Evolutionary conservation across 2,113 vertebrate genomes (phyloP).

Genomic region (Aix galericulata): DNA sequence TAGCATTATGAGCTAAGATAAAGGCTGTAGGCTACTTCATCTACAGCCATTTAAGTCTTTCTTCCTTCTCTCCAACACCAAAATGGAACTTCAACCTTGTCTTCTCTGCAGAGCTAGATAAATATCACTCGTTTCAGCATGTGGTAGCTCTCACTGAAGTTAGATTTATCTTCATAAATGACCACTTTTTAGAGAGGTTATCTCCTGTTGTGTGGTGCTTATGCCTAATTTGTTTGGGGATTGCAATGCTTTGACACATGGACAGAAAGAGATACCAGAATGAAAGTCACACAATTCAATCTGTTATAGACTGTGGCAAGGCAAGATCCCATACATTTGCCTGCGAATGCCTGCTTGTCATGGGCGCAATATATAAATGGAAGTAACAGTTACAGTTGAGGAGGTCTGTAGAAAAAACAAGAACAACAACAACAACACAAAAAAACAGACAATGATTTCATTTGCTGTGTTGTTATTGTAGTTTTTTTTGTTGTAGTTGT

Average conservation of each 20-base stretch:
- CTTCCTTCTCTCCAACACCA: background rate
- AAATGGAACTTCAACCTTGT: background rate
- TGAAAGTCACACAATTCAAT: background rate
- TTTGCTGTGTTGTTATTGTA: background rate
- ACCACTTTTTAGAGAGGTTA: background rate
- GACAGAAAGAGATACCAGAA: background rate
- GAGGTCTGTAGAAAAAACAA: background rate
- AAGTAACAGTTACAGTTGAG: background rate
- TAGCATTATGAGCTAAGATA: background rate
- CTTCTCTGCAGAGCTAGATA: background rate
- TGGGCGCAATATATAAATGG: background rate
- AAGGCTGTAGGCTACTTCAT: background rate
- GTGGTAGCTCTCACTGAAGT: background rate
- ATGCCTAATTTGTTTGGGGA: background rate
- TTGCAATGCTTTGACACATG: background rate
- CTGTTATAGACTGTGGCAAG: background rate
- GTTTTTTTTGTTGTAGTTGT: too few species aligned
- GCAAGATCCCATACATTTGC: background rate
- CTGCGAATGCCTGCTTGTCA: background rate
- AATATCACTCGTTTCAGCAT: background rate
- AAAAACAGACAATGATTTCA: background rate
- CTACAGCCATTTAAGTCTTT: background rate
- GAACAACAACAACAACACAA: too few species aligned
- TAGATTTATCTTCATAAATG: constrained; percentile 4
- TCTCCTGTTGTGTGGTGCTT: background rate